Base-by-base conservation (phyloP, 2,113 vertebrate genomes). In the Syrmaticus mikado region DNA sequence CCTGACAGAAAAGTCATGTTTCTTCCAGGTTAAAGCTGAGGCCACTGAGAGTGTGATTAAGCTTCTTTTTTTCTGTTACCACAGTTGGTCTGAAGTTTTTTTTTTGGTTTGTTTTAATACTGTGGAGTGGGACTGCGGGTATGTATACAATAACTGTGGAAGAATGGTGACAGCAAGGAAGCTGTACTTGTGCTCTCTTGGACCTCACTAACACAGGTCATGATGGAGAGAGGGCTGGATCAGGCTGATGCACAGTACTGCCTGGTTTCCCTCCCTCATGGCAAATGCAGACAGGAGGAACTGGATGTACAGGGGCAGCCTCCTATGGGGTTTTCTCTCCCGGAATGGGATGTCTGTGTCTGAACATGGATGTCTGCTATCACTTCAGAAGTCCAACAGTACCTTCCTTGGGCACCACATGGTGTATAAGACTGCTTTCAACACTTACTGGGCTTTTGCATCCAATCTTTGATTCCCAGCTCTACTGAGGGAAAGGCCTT, bases 1-100 rank as follows among this genome's bases (percentile, higher is more conserved):
- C 72, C 82, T 85, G 52, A 82, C 82, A 83, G 64, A 85, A 82
- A 90, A 90, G 66, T 57, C 57, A 32, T 46, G 89, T 93, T 91
- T 91, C 14, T 70, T 88, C 28, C 48, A 78, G 68, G 36, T 89
- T 92, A 38, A 79, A 91, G 34, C 66, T 65, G 65, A 71, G 57
- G 45, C 2, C 4, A 27, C 40, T 41, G 52, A 32, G 52, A 64
- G 15, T 43, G 52, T 1, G 16, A 43, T 60, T 77, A 62, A 60
- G 32, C 15, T 84, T 24, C 27, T 85, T 45, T 55, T 67, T 8
- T 28, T 60, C 11, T 36, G 41, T 67, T 68, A 32, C 55, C 12
- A 5, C 2, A 22, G 20, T 53, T 78, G 68, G 13, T 72, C 25
- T 62, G 62, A 83, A 60, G 70, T 12, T 17, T 40, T 64, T 62